Base-by-base conservation (phyloP, 2,888 invertebrate genomes). In the Cecidostiba fungosa region DNA sequence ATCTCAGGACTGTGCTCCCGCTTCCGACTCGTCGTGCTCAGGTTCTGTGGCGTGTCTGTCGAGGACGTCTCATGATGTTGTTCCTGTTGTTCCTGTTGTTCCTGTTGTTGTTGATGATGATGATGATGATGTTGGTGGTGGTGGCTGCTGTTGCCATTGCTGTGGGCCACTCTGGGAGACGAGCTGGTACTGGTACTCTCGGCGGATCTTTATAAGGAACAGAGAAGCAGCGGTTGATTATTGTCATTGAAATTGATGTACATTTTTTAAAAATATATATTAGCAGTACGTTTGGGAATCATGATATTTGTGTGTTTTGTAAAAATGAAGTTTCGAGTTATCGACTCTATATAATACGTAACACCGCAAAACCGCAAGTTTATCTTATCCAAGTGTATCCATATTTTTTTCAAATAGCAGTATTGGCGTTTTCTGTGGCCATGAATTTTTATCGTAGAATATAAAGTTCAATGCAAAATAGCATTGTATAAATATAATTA, bases 1-100 rank as follows among this genome's bases (percentile, higher is more conserved):
- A 14, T 16, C 47, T 80, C 77, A 29, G 91, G 91, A 72, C 90
- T 91, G 83, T 88, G 92, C 82, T 92, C 91, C 36, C 92, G 92
- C 88, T 92, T 92, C 77, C 92, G 89, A 59, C 87, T 90, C 29
- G 89, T 87, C 14, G 87, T 77, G 62, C 88, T 86, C 47, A 54
- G 81, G 23, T 23, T 59, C 54, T 82, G 72, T 8, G 86, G 73
- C 14, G 70, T 47, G 50, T n/a, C 76, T 50, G 82, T 59, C 0
- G 77, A 54, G n/a, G 32, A 39, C 72, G 39, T 39, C 39, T 76
- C 47, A 32, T 36, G 19, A 66, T 79, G 69, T 4, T 72, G 78
- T 14, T 19, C 70, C 3, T 8, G 54, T 1, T 19, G 70, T 3
- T 47, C 12, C 14, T 39, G 32, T 36, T 8, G 29, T 66, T 74